Percentiles rank a stretch among this genome's conserved stretches.
These are phyloP conservation scores for Eretmocerus hayati DNA, from an alignment of 2,888 invertebrate species.

Conservation along the genomic window DNA sequence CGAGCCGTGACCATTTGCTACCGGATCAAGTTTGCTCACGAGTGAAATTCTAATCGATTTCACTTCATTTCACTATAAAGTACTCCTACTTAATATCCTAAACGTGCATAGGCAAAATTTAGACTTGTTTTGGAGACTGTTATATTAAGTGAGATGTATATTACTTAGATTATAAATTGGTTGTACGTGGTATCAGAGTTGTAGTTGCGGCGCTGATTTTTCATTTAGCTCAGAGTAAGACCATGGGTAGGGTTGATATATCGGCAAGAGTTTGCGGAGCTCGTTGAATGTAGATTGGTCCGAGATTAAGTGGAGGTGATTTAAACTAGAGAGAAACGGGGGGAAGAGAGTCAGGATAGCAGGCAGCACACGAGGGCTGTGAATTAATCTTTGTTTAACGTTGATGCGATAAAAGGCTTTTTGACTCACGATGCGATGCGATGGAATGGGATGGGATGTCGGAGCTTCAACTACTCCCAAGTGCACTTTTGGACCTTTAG, in stretches of 20 bases:
- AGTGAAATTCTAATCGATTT: constrained; percentile 10
- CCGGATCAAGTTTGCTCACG: no score
- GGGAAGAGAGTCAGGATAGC: neutral
- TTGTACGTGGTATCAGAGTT: no score
- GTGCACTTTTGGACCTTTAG: no score
- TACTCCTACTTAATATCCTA: neutral
- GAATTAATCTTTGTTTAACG: neutral
- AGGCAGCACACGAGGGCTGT: no score
- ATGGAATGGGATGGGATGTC: no score
- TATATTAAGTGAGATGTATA: no score
- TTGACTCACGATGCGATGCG: no score
- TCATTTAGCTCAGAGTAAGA: neutral
- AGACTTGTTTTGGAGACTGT: neutral
- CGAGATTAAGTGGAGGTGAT: neutral
- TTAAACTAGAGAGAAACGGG: no score
- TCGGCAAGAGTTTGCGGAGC: neutral
- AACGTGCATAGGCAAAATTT: constrained; percentile 2
- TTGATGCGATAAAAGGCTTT: no score
- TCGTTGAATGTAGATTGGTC: neutral
- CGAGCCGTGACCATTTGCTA: neutral
- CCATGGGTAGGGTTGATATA: neutral
- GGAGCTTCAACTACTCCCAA: no score
- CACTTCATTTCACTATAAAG: neutral
- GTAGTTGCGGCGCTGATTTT: constrained; percentile 1
- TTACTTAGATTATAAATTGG: no score